These are phyloP conservation scores for Ctenosaura bakeri DNA, from an alignment of 2,797 vertebrate genomes.

Conservation along the genomic window DNA sequence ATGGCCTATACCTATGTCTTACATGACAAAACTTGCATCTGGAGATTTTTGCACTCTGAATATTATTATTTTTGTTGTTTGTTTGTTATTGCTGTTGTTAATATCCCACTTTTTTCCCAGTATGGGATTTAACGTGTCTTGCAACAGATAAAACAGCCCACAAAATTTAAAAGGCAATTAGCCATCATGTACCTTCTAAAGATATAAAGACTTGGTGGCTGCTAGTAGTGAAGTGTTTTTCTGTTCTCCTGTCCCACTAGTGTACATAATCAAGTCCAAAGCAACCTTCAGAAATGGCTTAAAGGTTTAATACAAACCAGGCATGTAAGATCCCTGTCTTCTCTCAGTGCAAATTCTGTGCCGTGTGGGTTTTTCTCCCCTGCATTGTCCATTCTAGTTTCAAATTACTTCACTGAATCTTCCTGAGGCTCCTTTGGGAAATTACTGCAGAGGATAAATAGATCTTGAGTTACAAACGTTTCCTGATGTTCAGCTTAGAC, in stretches of 20 bases:
- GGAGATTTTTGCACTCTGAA: background rate
- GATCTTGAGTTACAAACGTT: background rate
- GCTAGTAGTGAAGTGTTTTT: background rate
- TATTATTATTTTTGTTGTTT: no score
- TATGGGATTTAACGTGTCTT: no score
- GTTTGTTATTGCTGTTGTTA: background rate
- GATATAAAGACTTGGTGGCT: background rate
- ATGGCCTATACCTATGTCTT: background rate
- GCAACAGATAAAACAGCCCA: no score
- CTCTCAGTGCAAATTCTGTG: background rate
- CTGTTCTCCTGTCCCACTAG: background rate
- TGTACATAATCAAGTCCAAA: background rate
- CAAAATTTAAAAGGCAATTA: no score
- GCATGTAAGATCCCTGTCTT: slow-evolving; percentile 32
- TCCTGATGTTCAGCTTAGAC: background rate
- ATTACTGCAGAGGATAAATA: slow-evolving; percentile 11
- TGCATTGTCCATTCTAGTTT: slow-evolving; percentile 9
- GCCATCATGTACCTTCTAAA: background rate
- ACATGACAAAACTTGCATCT: background rate
- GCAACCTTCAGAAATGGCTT: slow-evolving; percentile 17
- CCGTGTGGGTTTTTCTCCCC: background rate
- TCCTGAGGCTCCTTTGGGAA: background rate
- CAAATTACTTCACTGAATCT: slow-evolving; percentile 33
- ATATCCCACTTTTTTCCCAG: no score
- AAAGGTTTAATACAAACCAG: background rate